phyloP scores from a whole-genome alignment of 2,888 invertebrate genomes.

The Pristionchus arcanus region DNA sequence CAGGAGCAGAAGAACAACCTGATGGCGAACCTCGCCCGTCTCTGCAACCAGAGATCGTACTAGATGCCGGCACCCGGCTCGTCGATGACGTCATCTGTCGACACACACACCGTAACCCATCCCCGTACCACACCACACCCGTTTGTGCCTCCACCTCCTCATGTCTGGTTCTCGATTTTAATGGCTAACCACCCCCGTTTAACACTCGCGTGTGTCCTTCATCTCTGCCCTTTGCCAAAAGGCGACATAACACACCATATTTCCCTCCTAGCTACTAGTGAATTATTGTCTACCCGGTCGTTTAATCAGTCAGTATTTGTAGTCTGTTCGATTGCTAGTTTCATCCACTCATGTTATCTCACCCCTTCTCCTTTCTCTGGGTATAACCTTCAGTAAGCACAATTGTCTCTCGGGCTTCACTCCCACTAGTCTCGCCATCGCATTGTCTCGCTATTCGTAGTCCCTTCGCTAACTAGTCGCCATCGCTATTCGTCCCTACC shows the following conservation, averaged over 20 bases:
- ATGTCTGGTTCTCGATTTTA: background rate
- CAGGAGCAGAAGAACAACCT: conserved; percentile 54
- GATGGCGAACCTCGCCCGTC: conserved; percentile 51
- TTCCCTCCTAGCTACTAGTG: background rate
- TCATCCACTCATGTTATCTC: background rate
- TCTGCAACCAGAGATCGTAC: conserved; percentile 51
- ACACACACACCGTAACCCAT: background rate
- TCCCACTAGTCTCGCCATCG: background rate
- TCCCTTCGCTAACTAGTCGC: background rate
- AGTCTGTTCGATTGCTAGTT: background rate
- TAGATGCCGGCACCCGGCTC: background rate
- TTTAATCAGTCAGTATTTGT: background rate
- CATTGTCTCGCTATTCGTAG: background rate
- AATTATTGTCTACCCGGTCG: background rate
- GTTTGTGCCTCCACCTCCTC: background rate
- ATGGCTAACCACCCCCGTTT: background rate
- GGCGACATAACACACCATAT: background rate
- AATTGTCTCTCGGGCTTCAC: background rate
- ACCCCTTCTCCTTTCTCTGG: background rate
- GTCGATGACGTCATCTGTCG: conserved; percentile 21
- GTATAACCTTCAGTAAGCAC: background rate
- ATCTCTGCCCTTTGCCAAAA: background rate
- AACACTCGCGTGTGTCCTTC: background rate
- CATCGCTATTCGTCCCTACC: background rate
- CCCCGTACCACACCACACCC: background rate